Base-by-base conservation (phyloP, 1,140 invertebrate genomes). In the Solenopsis invicta region DNA sequence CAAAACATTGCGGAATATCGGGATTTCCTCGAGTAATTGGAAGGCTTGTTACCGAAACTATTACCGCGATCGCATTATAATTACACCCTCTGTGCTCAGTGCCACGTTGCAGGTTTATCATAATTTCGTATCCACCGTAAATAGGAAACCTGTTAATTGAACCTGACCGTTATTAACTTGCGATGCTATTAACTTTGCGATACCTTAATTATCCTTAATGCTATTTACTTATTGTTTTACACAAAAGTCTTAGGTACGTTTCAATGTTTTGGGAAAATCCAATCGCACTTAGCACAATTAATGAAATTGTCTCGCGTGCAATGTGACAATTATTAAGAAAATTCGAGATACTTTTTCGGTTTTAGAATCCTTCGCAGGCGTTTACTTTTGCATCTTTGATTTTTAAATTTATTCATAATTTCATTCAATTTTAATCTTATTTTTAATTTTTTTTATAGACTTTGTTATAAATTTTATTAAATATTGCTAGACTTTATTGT, bases 41-140 rank as follows among this genome's bases (percentile, higher is more conserved):
- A 82, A 87, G 78, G 77, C 85, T 87, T 82, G 85, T 81, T 81
- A 81, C 66, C 66, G 78, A 67, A 84, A 84, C 85, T 87, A 87
- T 87, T 87, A 87, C 54, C 77, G 34, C 78, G 78, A 87, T 87
- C 85, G 56, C 85, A 81, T 82, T 87, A 82, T 87, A 87, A 81
- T 81, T 84, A 82, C 85, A 67, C 64, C 61, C 62, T 78, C 75
- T 66, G 48, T 72, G 78, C 41, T 71, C 56, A 64, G 64, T 67
- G 77, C 66, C 34, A n/a, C 78, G 56, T 72, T 62, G 48, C 67
- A 82, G 78, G 66, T 84, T 87, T 81, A 82, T 87, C 78, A 82
- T 82, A 82, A 87, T 81, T 87, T 82, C 67, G 45, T 82, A 52
- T 41, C 69, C 77, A 50, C 18, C 50, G 18, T 86, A 69, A 81